Evolutionary conservation across 2,113 vertebrate species (phyloP), one percentile per base, ranked within the genome.

Genomic region (Spizaetus ornatus): DNA sequence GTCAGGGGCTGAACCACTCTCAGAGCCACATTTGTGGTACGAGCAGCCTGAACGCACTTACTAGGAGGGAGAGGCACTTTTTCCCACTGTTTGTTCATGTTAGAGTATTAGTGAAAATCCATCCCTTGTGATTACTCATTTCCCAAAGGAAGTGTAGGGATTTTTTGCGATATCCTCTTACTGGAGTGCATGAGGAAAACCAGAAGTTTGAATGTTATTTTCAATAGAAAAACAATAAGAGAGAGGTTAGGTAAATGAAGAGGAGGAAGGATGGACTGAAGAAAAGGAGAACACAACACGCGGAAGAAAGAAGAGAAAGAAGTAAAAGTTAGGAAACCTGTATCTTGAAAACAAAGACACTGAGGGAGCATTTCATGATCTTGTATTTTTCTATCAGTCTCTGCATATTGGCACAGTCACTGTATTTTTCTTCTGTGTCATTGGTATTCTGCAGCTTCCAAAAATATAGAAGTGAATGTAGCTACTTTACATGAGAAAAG

Each of bases 191-290:
- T 72, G 76, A 90, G 50, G 78, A 73, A 96, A 90, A 34, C 2
- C 45, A 87, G 78, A 61, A 48, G 12, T 50, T 4, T 17, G 25
- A 76, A 45, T 61, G 36, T 79, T 77, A 31, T 93, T 94, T 93
- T 86, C 48, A 77, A 12, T 56, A 38, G 45, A 50, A 80, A 69
- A 92, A 92, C 58, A 95, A 23, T 70, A 53, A 58, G 53, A 76
- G 27, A 11, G 34, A 77, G 9, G 11, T 61, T 81, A 91, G 43
- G 66, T 65, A 91, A 90, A 91, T 82, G 53, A 93, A 94, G 87
- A 91, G 70, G 62, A 96, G 82, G 92, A 94, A 96, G 84, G 40
- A 86, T 45, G 47, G 80, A 63, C 72, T 78, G 45, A 70, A 61
- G 78, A 96, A 80, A 38, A 26, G 53, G 32, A 69, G 91, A 88